Evolutionary conservation across 2,797 vertebrate species (phyloP).

Genomic region (Acanthornis magna): DNA sequence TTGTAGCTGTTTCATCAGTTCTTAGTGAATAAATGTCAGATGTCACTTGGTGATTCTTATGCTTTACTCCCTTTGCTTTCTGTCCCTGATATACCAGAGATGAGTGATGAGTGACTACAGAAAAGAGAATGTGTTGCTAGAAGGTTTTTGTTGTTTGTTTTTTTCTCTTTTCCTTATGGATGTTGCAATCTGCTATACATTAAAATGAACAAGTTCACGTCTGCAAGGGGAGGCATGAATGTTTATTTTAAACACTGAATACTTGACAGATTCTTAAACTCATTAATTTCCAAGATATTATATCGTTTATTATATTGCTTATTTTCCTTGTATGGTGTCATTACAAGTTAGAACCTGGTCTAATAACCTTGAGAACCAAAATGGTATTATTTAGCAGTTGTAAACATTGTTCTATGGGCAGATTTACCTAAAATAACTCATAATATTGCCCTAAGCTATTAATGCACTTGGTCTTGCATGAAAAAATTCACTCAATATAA

Average conservation of each 20-base stretch:
- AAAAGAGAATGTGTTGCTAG: constrained; percentile 22
- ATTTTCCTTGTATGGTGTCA: background rate
- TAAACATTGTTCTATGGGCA: background rate
- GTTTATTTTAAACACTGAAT: background rate
- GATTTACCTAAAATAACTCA: constrained; percentile 33
- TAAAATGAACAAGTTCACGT: constrained; percentile 34
- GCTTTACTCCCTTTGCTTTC: constrained; percentile 5
- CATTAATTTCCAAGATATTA: background rate
- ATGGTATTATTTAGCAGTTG: background rate
- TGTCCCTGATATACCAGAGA: background rate
- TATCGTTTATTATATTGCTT: background rate
- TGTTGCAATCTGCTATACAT: background rate
- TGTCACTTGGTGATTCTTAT: background rate
- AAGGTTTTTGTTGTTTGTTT: background rate
- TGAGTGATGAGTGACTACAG: constrained; percentile 32
- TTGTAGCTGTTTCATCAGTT: constrained; percentile 15
- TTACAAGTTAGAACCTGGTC: constrained; percentile 5
- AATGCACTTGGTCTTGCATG: constrained; percentile 15
- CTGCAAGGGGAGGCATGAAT: constrained; percentile 1
- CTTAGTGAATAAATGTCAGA: background rate
- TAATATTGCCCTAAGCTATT: background rate
- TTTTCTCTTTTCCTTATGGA: background rate
- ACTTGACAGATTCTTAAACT: constrained; percentile 10
- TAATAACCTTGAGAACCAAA: background rate
- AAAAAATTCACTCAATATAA: background rate